phyloP scores from a whole-genome alignment of 2,888 invertebrate species.

The Tachina fera region DNA sequence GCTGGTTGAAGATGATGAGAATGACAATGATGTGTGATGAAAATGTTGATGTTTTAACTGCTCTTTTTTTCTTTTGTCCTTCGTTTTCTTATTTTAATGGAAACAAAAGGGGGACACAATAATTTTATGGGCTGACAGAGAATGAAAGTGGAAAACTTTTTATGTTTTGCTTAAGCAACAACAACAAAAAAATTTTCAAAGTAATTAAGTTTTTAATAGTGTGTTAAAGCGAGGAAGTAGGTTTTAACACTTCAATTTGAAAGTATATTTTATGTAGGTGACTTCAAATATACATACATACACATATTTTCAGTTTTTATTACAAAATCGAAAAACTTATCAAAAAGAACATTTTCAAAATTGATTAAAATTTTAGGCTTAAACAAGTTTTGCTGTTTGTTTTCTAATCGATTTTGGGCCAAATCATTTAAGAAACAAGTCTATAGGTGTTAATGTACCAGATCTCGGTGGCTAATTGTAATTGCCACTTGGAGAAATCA shows the following conservation, averaged over 20 bases:
- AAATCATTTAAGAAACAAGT: no score
- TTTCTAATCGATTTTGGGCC: no score
- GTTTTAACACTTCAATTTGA: slow-evolving; percentile 63
- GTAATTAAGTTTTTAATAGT: slow-evolving; percentile 69
- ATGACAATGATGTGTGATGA: slow-evolving; percentile 67
- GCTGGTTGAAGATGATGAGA: slow-evolving; percentile 9
- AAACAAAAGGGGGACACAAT: slow-evolving; percentile 39
- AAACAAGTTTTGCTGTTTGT: no score
- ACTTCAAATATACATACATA: neutral
- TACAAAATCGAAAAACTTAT: neutral
- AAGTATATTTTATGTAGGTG: slow-evolving; percentile 60
- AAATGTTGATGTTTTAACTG: slow-evolving; percentile 57
- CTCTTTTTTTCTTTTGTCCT: slow-evolving; percentile 46
- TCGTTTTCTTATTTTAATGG: slow-evolving; percentile 1
- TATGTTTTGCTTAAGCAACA: slow-evolving; percentile 22
- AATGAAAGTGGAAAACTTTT: slow-evolving; percentile 38
- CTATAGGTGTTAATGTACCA: no score
- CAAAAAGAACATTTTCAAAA: neutral
- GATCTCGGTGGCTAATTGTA: no score
- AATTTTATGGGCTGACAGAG: slow-evolving; percentile 31
- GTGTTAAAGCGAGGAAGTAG: slow-evolving; percentile 65
- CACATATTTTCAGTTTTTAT: neutral
- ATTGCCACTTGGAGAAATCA: no score
- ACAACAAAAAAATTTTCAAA: slow-evolving; percentile 49
- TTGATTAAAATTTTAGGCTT: neutral